Percentiles rank a stretch among this genome's conserved stretches.
These are phyloP conservation scores for Acrobasis suavella DNA, from an alignment of 2,888 invertebrate species.

Conservation along the genomic window DNA sequence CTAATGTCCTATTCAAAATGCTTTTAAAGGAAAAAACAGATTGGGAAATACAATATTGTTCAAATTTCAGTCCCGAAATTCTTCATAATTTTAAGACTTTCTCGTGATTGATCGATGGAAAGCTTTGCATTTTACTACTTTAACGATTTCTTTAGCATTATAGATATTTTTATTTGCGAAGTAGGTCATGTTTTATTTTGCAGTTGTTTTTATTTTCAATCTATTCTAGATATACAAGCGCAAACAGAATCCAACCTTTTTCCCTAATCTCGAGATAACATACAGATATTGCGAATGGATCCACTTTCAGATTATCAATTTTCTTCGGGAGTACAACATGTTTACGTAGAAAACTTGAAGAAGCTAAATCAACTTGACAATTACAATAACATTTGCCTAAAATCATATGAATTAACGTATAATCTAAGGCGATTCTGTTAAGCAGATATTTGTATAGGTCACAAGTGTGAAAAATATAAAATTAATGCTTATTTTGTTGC, in stretches of 20 bases:
- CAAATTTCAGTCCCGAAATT: neutral
- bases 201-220: neutral
- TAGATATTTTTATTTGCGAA: no score
- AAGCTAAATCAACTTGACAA: neutral
- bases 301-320: constrained; percentile 19
- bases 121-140: neutral
- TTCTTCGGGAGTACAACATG: constrained; percentile 6
- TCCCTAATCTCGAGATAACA: constrained; percentile 19
- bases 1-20: neutral
- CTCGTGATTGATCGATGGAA: neutral
- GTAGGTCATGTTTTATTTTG: neutral
- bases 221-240: neutral
- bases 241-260: constrained; percentile 16
- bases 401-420: neutral
- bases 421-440: neutral
- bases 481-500: no score
- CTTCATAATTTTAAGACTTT: neutral
- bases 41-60: neutral
- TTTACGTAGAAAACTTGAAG: constrained; percentile 9
- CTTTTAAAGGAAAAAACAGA: neutral
- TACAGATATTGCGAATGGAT: constrained; percentile 8
- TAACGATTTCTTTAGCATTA: neutral
- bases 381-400: neutral
- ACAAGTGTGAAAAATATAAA: no score
- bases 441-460: no score